These are phyloP conservation scores for Germaria angustata DNA, from an alignment of 2,888 invertebrate genomes.

Conservation along the genomic window DNA sequence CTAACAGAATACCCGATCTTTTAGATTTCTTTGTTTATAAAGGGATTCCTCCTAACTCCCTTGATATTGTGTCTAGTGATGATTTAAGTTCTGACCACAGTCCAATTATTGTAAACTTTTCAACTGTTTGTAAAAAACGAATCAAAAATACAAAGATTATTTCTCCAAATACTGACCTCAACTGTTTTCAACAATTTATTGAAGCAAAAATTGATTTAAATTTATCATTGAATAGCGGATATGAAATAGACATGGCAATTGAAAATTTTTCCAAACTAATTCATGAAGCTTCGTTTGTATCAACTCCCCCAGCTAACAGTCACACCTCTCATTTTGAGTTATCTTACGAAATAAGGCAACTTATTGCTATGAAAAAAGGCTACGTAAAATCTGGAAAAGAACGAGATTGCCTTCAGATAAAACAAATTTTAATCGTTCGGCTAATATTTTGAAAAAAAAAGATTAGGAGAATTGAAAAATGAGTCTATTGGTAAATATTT, in stretches of 20 bases:
- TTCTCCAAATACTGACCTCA: constrained; percentile 1
- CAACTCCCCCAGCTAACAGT: background rate
- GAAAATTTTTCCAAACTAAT: constrained; percentile 1
- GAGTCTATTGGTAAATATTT: constrained; percentile 3
- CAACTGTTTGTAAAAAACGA: constrained; percentile 19
- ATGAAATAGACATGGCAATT: background rate
- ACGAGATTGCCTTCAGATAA: background rate
- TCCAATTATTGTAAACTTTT: constrained; percentile 15
- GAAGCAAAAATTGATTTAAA: constrained; percentile 6
- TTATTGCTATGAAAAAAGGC: constrained; percentile 1
- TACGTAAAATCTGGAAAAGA: constrained; percentile 1
- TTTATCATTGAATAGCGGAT: background rate
- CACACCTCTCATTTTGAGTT: background rate
- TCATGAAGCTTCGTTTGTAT: background rate
- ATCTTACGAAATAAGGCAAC: constrained; percentile 19
- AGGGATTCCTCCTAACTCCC: background rate
- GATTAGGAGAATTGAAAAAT: background rate
- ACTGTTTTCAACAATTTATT: constrained; percentile 3
- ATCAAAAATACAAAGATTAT: background rate
- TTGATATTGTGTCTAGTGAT: constrained; percentile 18
- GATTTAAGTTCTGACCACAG: constrained; percentile 27
- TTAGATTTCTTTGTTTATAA: background rate
- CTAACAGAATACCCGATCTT: background rate
- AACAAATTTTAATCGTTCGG: background rate
- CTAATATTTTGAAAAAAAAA: background rate